Percentiles rank a stretch among this genome's conserved stretches.
These are phyloP conservation scores for Antrozous pallidus DNA, from an alignment of 2,797 vertebrate genomes.

Conservation along the genomic window DNA sequence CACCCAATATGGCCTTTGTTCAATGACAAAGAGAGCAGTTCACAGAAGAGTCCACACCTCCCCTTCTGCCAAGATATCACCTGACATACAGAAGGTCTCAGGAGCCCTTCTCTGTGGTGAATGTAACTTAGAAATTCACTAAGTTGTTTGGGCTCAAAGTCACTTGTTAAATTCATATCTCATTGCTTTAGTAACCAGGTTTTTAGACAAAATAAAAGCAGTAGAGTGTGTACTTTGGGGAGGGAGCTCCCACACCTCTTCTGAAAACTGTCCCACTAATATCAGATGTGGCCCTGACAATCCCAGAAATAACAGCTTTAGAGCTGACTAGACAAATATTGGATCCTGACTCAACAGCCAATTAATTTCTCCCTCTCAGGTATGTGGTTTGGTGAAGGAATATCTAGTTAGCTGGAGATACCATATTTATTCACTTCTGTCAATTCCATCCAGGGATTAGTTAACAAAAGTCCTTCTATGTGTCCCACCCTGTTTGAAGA, in stretches of 20 bases:
- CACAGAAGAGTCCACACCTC: not conserved
- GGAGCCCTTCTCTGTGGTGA: not conserved
- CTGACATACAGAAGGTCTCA: too few relatives aligned
- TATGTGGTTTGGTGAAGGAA: not conserved
- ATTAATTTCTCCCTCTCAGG: not conserved
- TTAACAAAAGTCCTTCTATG: not conserved
- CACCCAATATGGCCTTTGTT: not conserved
- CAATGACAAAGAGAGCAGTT: not conserved
- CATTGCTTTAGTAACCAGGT: not conserved
- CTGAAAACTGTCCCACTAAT: not conserved
- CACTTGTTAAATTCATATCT: not conserved
- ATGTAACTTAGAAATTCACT: not conserved
- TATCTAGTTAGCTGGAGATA: not conserved
- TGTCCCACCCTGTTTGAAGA: not conserved
- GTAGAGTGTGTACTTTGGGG: not conserved
- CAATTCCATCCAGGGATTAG: not conserved
- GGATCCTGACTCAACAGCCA: not conserved
- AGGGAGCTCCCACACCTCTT: not conserved
- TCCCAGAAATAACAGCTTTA: not conserved
- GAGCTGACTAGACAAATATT: accelerated
- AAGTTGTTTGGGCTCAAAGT: not conserved
- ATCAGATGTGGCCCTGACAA: too few relatives aligned
- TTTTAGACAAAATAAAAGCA: not conserved
- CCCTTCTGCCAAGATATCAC: not conserved
- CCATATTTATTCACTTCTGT: not conserved